These are phyloP conservation scores for Coenobita brevimanus DNA, from an alignment of 1,140 invertebrate genomes.

Conservation along the genomic window DNA sequence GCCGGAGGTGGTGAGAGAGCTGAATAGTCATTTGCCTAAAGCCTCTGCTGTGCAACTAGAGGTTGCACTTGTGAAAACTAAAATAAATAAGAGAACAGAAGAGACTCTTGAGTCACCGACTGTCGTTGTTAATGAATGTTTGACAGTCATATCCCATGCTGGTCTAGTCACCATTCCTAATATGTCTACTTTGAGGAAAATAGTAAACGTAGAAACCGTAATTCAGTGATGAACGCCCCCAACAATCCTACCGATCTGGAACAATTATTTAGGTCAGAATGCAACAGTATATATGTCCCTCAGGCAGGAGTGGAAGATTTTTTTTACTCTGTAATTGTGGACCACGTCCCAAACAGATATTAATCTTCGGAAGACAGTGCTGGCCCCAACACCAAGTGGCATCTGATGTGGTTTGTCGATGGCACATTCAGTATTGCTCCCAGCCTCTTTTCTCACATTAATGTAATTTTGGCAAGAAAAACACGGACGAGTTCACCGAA, in stretches of 20 bases:
- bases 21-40: neutral
- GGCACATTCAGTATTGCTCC: slow-evolving; percentile 45
- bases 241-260: slow-evolving; percentile 26
- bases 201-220: slow-evolving; percentile 9
- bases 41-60: slow-evolving; percentile 8
- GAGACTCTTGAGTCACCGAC: neutral
- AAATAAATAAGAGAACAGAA: slow-evolving; percentile 7
- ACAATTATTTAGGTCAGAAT: slow-evolving; percentile 31
- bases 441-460: slow-evolving; percentile 40
- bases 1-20: slow-evolving; percentile 3
- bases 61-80: slow-evolving; percentile 10
- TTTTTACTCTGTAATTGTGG: slow-evolving; percentile 36
- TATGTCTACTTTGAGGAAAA: slow-evolving; percentile 37
- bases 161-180: slow-evolving; percentile 26
- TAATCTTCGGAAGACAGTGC: slow-evolving; percentile 36
- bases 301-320: slow-evolving; percentile 39
- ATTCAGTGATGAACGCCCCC: slow-evolving; percentile 7
- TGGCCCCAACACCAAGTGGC: slow-evolving; percentile 39
- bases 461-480: slow-evolving; percentile 23
- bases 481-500: neutral
- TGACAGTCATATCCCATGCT: slow-evolving; percentile 19
- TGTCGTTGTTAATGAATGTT: slow-evolving; percentile 25
- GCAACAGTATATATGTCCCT: slow-evolving; percentile 52
- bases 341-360: slow-evolving; percentile 35
- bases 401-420: slow-evolving; percentile 48